Evolutionary conservation across 2,113 vertebrate species (phyloP).

Genomic region (cat (Felis catus)): DNA sequence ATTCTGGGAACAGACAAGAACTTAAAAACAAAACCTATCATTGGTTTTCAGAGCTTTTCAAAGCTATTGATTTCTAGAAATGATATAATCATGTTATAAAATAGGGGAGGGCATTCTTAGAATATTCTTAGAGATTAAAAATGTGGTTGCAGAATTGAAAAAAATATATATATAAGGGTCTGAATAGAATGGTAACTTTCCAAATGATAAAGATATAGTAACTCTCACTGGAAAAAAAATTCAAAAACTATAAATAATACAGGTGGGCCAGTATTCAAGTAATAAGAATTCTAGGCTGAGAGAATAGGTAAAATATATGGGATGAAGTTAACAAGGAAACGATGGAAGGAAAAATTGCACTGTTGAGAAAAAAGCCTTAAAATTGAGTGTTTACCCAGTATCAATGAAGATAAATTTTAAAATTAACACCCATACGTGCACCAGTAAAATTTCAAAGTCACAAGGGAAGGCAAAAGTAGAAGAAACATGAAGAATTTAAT

Average conservation of each 20-base stretch:
- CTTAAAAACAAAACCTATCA: neutral
- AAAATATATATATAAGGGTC: neutral
- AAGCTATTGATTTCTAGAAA: neutral
- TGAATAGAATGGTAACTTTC: neutral
- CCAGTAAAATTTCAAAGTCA: neutral
- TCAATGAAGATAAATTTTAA: neutral
- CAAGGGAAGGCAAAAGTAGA: neutral
- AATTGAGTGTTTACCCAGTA: neutral
- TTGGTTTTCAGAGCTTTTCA: neutral
- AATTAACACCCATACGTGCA: neutral
- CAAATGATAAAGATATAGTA: neutral
- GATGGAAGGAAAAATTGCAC: neutral
- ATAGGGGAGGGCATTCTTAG: neutral
- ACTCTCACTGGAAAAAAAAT: neutral
- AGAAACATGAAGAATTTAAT: neutral
- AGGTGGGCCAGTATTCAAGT: neutral
- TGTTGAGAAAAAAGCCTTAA: neutral
- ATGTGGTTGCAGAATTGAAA: neutral
- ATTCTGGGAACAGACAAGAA: neutral
- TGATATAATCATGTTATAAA: neutral
- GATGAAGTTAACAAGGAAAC: neutral
- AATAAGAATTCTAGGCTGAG: neutral
- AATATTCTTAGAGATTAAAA: neutral
- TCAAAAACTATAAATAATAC: neutral
- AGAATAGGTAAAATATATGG: neutral